Base-by-base conservation (phyloP, 2,888 invertebrate genomes). In the Parnassius glacialis region DNA sequence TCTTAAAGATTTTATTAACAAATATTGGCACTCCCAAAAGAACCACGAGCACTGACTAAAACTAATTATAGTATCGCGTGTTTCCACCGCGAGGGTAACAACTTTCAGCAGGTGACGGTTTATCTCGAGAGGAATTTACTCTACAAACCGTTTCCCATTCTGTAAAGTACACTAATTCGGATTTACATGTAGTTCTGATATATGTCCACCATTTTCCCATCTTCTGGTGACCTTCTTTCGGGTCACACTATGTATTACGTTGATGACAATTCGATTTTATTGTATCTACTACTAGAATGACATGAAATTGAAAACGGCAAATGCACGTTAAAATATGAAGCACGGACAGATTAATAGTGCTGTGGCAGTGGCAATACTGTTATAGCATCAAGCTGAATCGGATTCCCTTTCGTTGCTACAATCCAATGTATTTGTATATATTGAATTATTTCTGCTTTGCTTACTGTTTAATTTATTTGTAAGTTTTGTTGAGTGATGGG, bases 61-160 rank as follows among this genome's bases (percentile, higher is more conserved):
- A 50, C 13, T 47, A 34, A 25, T 34, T 25, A 43, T 16, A 20
- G 12, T 43, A 62, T 57, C 52, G 12, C 48, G 53, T 48, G 43
- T 53, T 57, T 20, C 13, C 34, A 53, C 52, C 50, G 42, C 57
- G 57, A 62, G 62, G 50, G 53, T 62, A 62, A 57, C 50, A 43
- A 57, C 53, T 62, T 52, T 57, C 13, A 41, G 56, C 52, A 42
- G 48, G 50, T 55, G 25, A 43, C 54, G 56, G 60, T 57, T 57
- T 61, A 62, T 20, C 42, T 57, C 13, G 43, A 13, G 10, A 57
- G 48, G 20, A 50, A 57, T 57, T 53, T 57, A 52, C 48, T 52
- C 48, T 42, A 52, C 34, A 20, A 41, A 52, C 2, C n/a, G 42
- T 52, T 61, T 57, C 52, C 25, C 57, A 61, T 47, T 53, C 52